Evolutionary conservation across 2,113 vertebrate species (phyloP), one percentile per base, ranked within the genome.

Genomic region (Callithrix jacchus): DNA sequence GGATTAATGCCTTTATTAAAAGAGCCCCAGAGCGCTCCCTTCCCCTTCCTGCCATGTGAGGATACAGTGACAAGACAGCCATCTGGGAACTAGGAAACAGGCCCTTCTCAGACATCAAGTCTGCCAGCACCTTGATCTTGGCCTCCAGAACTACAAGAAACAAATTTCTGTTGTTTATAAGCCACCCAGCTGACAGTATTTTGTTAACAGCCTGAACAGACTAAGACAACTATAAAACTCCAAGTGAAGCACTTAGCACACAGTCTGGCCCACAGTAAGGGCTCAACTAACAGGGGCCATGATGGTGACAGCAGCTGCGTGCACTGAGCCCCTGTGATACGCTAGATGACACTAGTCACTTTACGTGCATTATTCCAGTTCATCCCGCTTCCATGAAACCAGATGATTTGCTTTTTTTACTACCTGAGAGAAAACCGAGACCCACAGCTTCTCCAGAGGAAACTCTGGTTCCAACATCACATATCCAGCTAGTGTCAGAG

Each of bases 301-400:
- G 42, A 37, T 20, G 6, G 6, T 23, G 77, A 35, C 0, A 0
- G 6, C 12, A 61, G 42, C 23, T n/a, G 8, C 6, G 16, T 6
- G 17, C 14, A 27, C 42, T 11, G 12, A 49, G 35, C 70, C 83
- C 17, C 93, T 52, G 11, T 42, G 23, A 16, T 8, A 8, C 17
- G 30, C 40, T 42, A 10, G 2, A 25, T 6, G 52, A 17, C 18
- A 3, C 6, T 47, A 8, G 47, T 49, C 6, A 58, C 40, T 77
- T 68, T 30, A 32, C 14, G 5, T 8, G 25, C 52, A 5, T 71
- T 12, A 32, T 52, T 71, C 49, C 74, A 58, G 18, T 42, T 85
- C n/a, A 47, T 42, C 16, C 20, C 70, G 12, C 12, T 30, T 54
- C 45, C 18, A n/a, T 6, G 32, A 25, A 23, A 71, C 47, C 32